These are phyloP conservation scores for Tenthredo distinguenda DNA, from an alignment of 2,888 invertebrate genomes.

Conservation along the genomic window DNA sequence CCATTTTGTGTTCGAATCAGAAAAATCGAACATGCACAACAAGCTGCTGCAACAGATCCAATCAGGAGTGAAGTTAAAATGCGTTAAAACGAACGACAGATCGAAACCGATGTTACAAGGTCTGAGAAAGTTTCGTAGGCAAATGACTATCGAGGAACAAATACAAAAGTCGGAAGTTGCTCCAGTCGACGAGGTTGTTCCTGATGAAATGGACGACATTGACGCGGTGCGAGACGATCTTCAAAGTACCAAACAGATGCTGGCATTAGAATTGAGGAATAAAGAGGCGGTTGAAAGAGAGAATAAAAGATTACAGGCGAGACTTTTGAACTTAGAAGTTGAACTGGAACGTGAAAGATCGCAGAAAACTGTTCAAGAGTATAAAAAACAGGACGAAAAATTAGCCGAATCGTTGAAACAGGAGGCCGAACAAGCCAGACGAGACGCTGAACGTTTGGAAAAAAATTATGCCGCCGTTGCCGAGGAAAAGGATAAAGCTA, in stretches of 20 bases:
- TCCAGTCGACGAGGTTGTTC: slow-evolving; percentile 80
- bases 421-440: slow-evolving; percentile 88
- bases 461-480: slow-evolving; percentile 88
- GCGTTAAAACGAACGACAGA: slow-evolving; percentile 90
- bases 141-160: slow-evolving; percentile 94
- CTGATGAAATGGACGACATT: slow-evolving; percentile 94
- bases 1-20: slow-evolving; percentile 93
- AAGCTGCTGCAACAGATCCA: slow-evolving; percentile 90
- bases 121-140: slow-evolving; percentile 91
- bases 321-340: slow-evolving; percentile 89
- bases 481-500: slow-evolving; percentile 87
- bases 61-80: slow-evolving; percentile 87
- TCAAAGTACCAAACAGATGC: slow-evolving; percentile 94
- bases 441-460: slow-evolving; percentile 89
- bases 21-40: slow-evolving; percentile 90
- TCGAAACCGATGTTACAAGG: slow-evolving; percentile 92
- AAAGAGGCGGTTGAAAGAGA: slow-evolving; percentile 92
- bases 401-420: slow-evolving; percentile 85
- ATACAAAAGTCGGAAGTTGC: slow-evolving; percentile 87
- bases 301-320: slow-evolving; percentile 89
- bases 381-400: slow-evolving; percentile 81
- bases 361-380: slow-evolving; percentile 69
- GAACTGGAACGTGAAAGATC: slow-evolving; percentile 88
- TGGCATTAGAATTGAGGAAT: slow-evolving; percentile 91
- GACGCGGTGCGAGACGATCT: slow-evolving; percentile 94